These are phyloP conservation scores for Botia kubotai DNA, from an alignment of 2,797 vertebrate genomes.

Conservation along the genomic window DNA sequence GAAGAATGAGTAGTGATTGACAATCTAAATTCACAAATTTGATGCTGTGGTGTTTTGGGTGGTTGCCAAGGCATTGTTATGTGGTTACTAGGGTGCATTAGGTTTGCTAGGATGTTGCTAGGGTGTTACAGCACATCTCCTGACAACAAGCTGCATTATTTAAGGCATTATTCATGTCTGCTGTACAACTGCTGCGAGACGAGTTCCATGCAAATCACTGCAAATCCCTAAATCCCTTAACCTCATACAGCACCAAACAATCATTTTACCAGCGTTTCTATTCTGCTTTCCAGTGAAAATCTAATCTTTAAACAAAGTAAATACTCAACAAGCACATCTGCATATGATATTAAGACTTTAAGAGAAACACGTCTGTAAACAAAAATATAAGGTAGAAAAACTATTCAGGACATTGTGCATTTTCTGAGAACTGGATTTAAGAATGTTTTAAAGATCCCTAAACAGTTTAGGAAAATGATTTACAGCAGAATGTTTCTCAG, in stretches of 20 bases:
- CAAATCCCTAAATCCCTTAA: background rate
- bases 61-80: background rate
- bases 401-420: too few species aligned
- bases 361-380: too few species aligned
- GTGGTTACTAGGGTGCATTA: background rate
- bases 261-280: too few species aligned
- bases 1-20: too few species aligned
- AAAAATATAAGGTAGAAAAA: too few species aligned
- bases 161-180: background rate
- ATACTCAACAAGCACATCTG: background rate
- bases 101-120: background rate
- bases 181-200: background rate
- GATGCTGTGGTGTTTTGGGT: background rate
- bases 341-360: too few species aligned
- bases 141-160: background rate
- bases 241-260: background rate
- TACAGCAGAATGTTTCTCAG: background rate
- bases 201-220: background rate
- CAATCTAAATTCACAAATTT: too few species aligned
- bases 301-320: background rate
- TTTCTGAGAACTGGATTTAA: too few species aligned
- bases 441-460: too few species aligned
- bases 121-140: background rate
- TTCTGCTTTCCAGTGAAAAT: background rate
- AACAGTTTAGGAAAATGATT: background rate